Conservation (phyloP, 1,140 invertebrate species). For the Platorchestia sp. region DNA sequence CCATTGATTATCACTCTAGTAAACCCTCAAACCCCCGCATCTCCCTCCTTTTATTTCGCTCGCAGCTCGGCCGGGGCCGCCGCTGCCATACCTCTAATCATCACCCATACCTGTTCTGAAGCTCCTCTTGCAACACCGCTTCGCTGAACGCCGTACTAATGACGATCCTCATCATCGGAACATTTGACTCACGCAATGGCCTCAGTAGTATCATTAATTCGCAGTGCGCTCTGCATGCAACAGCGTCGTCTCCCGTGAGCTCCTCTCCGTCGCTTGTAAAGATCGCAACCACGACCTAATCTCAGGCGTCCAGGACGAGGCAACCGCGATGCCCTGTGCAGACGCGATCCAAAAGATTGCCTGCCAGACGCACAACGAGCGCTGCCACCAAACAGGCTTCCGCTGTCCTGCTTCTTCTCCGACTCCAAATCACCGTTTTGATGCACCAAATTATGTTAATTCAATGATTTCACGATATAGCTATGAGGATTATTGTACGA, state of each 20-base stretch:
- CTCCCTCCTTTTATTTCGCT: slow-evolving; percentile 54
- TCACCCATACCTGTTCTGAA: slow-evolving; percentile 51
- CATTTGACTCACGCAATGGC: slow-evolving; percentile 42
- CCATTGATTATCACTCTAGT: slow-evolving; percentile 55
- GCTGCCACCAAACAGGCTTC: slow-evolving; percentile 51
- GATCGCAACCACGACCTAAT: slow-evolving; percentile 35
- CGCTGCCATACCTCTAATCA: slow-evolving; percentile 52
- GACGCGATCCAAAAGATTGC: slow-evolving; percentile 26
- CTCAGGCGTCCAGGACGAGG: slow-evolving; percentile 7
- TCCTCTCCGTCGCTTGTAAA: neutral
- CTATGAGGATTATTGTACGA: neutral
- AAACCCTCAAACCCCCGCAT: slow-evolving; percentile 55
- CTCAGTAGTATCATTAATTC: slow-evolving; percentile 32
- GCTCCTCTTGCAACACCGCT: slow-evolving; percentile 39
- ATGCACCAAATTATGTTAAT: neutral
- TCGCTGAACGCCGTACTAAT: slow-evolving; percentile 32
- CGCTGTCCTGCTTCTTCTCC: slow-evolving; percentile 32
- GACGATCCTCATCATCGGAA: neutral
- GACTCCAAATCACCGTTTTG: slow-evolving; percentile 1
- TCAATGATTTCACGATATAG: neutral
- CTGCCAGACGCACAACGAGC: slow-evolving; percentile 42
- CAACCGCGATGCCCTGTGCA: slow-evolving; percentile 19
- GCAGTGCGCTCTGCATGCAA: neutral
- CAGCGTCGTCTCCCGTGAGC: slow-evolving; percentile 8
- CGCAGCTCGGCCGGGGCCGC: slow-evolving; percentile 40